Conservation (phyloP, 1,140 invertebrate genomes). For the Vollenhovia emeryi region DNA sequence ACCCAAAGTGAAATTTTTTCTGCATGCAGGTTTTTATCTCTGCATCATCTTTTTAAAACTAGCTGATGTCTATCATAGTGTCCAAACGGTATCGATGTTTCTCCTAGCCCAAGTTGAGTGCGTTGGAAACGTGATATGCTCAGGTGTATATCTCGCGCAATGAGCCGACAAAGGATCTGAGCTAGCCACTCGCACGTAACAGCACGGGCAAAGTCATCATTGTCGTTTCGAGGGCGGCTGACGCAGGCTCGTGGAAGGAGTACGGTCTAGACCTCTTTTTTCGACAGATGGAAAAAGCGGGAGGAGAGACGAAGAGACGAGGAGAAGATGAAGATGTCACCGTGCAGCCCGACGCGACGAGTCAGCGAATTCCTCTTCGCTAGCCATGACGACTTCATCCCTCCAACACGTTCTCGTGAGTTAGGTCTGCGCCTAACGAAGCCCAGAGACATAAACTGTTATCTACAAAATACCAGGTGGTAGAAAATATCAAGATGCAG, state of each 20-base stretch:
- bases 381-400: constrained; percentile 49
- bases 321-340: constrained; percentile 80
- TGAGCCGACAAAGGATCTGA: constrained; percentile 62
- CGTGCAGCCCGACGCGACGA: constrained; percentile 59
- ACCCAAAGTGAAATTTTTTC: too few species aligned
- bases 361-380: constrained; percentile 66
- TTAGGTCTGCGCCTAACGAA: background rate
- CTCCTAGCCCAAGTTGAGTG: too few species aligned
- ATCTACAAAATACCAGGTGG: background rate
- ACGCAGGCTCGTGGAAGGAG: constrained; percentile 28
- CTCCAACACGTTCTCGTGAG: background rate
- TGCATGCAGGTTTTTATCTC: too few species aligned
- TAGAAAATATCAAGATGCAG: too few species aligned
- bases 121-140: too few species aligned
- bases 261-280: constrained; percentile 56
- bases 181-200: constrained; percentile 43
- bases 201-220: constrained; percentile 60
- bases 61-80: too few species aligned
- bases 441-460: background rate
- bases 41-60: too few species aligned
- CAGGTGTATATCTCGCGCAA: constrained; percentile 61
- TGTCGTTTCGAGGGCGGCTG: constrained; percentile 33
- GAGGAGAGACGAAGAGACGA: constrained; percentile 26
- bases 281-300: constrained; percentile 2
- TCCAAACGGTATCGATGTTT: too few species aligned